Evolutionary conservation across 2,113 vertebrate genomes (phyloP), one percentile per base, ranked within the genome.

Genomic region (Tichodroma muraria): DNA sequence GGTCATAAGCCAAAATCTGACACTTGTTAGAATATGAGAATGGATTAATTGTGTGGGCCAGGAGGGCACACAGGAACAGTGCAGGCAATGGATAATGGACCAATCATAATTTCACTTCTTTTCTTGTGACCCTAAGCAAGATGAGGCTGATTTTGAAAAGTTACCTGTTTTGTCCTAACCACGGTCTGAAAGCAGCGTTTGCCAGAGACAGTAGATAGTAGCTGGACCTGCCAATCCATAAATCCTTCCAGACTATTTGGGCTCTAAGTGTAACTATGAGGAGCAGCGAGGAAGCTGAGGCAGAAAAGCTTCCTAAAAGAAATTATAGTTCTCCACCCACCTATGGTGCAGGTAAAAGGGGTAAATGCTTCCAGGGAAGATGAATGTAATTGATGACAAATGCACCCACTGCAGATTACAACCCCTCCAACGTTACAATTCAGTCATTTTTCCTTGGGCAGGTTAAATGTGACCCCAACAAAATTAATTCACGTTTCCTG

Each of bases 401-500:
- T 85, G 33, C 44, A 84, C 15, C 33, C 57, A 28, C 33, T 63
- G 49, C 50, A 85, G 52, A 57, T 81, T 76, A 59, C 59, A 70
- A 9, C 53, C 47, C 70, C 75, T 63, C 50, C 42, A 33, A 49
- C 33, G 27, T 50, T 44, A 81, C 37, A 44, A 76, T 69, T 59
- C 81, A 87, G 57, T 33, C 37, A 22, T 72, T 70, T 82, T 91
- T 65, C 33, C 35, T 47, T 60, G 52, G 44, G 23, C 31, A 44
- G 33, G 9, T 79, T 42, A 87, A 85, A 11, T 50, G 49, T 50
- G 65, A 84, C 31, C 40, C 13, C 27, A 40, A 44, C 17, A 88
- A 93, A 91, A 94, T 30, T 21, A 77, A 65, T 77, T 63, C 85
- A 52, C 21, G 13, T 53, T 78, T 64, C 68, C 65, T 71, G 71